These are phyloP conservation scores for Conchocele bisecta DNA, from an alignment of 2,888 invertebrate genomes.

Conservation along the genomic window DNA sequence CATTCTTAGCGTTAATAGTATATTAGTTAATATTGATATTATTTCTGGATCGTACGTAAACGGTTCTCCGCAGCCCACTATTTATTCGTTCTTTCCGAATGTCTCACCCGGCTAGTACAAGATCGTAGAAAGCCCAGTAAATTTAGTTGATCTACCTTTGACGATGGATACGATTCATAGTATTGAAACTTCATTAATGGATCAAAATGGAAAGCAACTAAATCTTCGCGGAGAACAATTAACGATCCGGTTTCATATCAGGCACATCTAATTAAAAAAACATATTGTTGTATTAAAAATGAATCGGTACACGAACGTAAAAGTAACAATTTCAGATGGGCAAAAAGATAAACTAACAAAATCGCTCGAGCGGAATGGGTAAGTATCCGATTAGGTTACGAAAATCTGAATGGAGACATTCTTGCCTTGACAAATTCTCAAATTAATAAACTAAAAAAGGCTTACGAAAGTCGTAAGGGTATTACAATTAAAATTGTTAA, in stretches of 20 bases:
- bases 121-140: constrained; percentile 32
- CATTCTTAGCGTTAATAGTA: too few species aligned
- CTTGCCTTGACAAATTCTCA: constrained; percentile 36
- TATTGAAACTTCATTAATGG: constrained; percentile 21
- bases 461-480: constrained; percentile 27
- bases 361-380: neutral
- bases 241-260: constrained; percentile 46
- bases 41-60: constrained; percentile 25
- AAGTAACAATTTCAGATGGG: constrained; percentile 9
- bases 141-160: constrained; percentile 39
- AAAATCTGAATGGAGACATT: constrained; percentile 29
- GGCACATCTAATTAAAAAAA: constrained; percentile 21
- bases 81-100: constrained; percentile 44
- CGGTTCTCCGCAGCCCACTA: constrained; percentile 10
- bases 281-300: neutral
- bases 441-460: constrained; percentile 30
- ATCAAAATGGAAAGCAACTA: constrained; percentile 34
- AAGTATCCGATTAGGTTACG: constrained; percentile 11
- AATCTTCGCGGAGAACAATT: constrained; percentile 34
- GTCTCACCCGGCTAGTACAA: constrained; percentile 42
- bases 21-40: constrained; percentile 37
- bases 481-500: constrained; percentile 32
- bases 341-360: neutral
- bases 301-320: constrained; percentile 1
- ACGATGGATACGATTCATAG: constrained; percentile 20